Percentiles rank a stretch among this genome's conserved stretches.
phyloP scores from a whole-genome alignment of 2,888 invertebrate genomes.

The Eupithecia insigniata region DNA sequence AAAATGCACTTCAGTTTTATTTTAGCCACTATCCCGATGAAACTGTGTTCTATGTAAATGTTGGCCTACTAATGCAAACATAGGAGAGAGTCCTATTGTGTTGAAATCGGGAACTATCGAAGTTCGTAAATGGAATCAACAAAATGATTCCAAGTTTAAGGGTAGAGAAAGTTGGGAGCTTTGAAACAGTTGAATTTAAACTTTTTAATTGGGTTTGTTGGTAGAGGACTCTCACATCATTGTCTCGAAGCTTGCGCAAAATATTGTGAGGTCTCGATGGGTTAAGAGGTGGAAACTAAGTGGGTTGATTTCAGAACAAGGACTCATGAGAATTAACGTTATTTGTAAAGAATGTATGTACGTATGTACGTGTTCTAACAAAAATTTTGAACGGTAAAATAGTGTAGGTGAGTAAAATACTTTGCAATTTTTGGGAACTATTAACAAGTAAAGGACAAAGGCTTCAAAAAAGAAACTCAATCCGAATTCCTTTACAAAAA shows the following conservation, averaged over 20 bases:
- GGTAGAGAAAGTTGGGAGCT: constrained; percentile 16
- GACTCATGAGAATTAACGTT: not conserved
- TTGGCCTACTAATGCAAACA: constrained; percentile 21
- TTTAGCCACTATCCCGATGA: not conserved
- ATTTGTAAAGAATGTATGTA: not conserved
- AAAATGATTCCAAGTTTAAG: constrained; percentile 11
- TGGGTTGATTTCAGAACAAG: not conserved
- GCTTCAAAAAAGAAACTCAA: constrained; percentile 4
- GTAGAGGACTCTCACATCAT: constrained; percentile 1
- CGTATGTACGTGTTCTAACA: not conserved
- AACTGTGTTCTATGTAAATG: constrained; percentile 18
- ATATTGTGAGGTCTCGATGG: constrained; percentile 5
- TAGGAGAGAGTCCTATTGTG: constrained; percentile 14
- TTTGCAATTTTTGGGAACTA: not conserved
- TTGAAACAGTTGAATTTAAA: constrained; percentile 21
- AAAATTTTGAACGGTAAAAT: not conserved
- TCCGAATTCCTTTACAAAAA: constrained; percentile 35
- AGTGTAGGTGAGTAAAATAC: not conserved
- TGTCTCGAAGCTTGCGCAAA: not conserved
- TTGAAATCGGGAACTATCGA: constrained; percentile 22
- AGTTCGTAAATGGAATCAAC: constrained; percentile 21
- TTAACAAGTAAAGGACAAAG: not conserved
- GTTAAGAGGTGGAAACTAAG: constrained; percentile 1
- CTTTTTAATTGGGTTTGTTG: constrained; percentile 21
- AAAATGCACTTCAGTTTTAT: not conserved